Base-by-base conservation (phyloP, 2,888 invertebrate genomes). In the Brachycybe producta region DNA sequence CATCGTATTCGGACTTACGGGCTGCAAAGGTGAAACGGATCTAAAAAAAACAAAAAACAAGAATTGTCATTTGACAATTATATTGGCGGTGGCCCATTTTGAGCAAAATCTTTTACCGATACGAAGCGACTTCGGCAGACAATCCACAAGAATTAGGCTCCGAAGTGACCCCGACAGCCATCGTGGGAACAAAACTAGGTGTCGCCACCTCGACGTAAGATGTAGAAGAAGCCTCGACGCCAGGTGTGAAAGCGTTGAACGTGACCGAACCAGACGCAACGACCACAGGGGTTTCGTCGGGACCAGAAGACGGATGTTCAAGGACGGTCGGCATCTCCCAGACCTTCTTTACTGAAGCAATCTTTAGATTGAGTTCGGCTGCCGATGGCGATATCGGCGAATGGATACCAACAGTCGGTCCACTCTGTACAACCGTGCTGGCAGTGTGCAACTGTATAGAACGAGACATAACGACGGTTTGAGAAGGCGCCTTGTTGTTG, bases 281-380 rank as follows among this genome's bases (percentile, higher is more conserved):
- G 23, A 11, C 24, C 8, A 21, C 32, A 5, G 17, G 23, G 2
- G 21, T 15, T 21, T n/a, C 36, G 2, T 23, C n/a, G 11, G 3
- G 17, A 3, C 28, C 40, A 11, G 44, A 5, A 23, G 57, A 60
- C 19, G 59, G 59, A 50, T 64, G 63, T 55, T 65, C 64, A 47
- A 61, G 46, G 5, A 62, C 62, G 3, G 62, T 58, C 3, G 64
- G 59, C 57, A 62, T 59, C 62, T 86, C 85, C 85, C 85, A 86
- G 35, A 77, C 76, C 59, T 84, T 86, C 68, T 92, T 92, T 39
- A 91, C 91, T 56, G 88, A 86, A 32, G 88, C 88, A 60, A 92
- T 91, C 72, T 92, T 92, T 70, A 86, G 78, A 70, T 88, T 88
- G 57, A 92, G 76, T 68, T 92, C 92, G 34, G 88, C 88, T 34